phyloP scores from a whole-genome alignment of 2,888 invertebrate species.

The Rhopalosiphum nymphaeae region DNA sequence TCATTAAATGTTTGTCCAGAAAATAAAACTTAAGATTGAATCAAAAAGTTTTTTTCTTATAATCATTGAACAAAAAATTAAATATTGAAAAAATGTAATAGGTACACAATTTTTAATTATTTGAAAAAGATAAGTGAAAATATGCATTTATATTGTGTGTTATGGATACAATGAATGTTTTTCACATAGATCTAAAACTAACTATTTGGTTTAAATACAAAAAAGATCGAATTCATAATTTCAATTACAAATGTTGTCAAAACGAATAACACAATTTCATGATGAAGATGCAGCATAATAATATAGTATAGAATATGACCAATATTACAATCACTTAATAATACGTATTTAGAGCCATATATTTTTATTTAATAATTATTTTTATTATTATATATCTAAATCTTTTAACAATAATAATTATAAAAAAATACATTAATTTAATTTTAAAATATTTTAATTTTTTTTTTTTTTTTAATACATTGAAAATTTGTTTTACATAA shows the following conservation, averaged over 20 bases:
- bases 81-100: neutral
- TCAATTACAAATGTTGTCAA: neutral
- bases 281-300: neutral
- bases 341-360: neutral
- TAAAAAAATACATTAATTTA: neutral
- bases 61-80: neutral
- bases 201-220: neutral
- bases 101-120: neutral
- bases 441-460: no score
- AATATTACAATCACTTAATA: neutral
- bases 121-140: neutral
- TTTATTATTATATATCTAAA: no score
- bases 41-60: neutral
- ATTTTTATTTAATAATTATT: no score
- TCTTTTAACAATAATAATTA: no score
- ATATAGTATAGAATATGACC: neutral
- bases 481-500: no score
- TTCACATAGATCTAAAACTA: no score
- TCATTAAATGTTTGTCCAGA: neutral
- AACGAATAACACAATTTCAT: neutral
- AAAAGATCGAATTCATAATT: neutral
- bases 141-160: neutral
- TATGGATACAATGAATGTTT: no score
- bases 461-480: no score
- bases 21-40: neutral